These are phyloP conservation scores for Cheilosia grossa DNA, from an alignment of 2,888 invertebrate species.

Conservation along the genomic window DNA sequence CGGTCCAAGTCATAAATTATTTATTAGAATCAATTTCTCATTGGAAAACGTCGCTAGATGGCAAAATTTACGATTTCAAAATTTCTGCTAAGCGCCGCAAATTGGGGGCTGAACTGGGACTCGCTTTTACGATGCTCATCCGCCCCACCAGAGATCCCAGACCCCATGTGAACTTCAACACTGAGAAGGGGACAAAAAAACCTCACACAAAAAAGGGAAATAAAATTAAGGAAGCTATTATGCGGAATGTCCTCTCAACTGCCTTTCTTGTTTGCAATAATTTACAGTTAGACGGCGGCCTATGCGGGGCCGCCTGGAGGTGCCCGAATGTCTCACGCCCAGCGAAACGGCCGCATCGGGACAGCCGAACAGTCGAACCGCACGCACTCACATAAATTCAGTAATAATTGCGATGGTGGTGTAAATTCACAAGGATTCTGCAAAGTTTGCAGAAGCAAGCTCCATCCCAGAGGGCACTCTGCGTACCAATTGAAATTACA, in stretches of 20 bases:
- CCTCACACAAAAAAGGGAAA: constrained; percentile 14
- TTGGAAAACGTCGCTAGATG: constrained; percentile 62
- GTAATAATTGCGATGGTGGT: neutral
- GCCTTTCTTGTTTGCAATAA: constrained; percentile 47
- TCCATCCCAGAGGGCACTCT: constrained; percentile 31
- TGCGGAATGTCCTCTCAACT: constrained; percentile 55
- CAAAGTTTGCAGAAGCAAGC: neutral
- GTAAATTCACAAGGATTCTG: constrained; percentile 4
- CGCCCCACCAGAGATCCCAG: neutral
- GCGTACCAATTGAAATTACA: constrained; percentile 56
- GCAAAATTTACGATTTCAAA: constrained; percentile 41
- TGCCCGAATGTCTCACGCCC: constrained; percentile 38
- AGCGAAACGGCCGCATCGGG: constrained; percentile 10
- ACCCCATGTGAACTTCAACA: neutral
- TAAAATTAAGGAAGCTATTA: constrained; percentile 54
- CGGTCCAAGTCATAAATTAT: constrained; percentile 64
- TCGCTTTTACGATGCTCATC: constrained; percentile 22
- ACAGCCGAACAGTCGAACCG: neutral
- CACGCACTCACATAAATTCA: constrained; percentile 49
- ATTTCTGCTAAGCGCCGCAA: constrained; percentile 30
- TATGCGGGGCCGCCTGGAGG: constrained; percentile 20
- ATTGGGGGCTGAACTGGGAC: neutral
- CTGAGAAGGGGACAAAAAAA: neutral
- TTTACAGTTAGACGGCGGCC: constrained; percentile 35
- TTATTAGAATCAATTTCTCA: constrained; percentile 71